Conservation (phyloP, 2,888 invertebrate genomes). For the Arge pagana region DNA sequence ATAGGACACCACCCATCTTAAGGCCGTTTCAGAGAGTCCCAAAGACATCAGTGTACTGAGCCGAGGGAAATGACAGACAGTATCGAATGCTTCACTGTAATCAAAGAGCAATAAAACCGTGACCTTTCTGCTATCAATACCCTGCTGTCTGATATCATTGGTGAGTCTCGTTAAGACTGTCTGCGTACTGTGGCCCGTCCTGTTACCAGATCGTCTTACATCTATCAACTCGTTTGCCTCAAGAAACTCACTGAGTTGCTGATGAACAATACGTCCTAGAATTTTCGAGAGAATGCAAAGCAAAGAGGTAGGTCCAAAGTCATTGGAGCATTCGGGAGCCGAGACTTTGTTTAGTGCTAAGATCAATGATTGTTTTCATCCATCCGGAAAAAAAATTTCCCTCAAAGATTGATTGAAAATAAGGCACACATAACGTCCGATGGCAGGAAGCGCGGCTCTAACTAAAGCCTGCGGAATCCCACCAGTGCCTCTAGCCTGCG, state of each 20-base stretch:
- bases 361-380: background rate
- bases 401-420: background rate
- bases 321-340: background rate
- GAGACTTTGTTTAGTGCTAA: background rate
- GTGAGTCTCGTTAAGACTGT: background rate
- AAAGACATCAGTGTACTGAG: background rate
- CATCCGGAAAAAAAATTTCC: background rate
- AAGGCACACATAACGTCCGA: background rate
- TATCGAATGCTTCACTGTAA: constrained; percentile 2
- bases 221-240: background rate
- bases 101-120: background rate
- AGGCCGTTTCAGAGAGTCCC: background rate
- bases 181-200: background rate
- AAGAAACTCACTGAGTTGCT: background rate
- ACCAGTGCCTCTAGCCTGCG: background rate
- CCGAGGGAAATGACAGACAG: background rate
- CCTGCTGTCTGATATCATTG: background rate
- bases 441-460: background rate
- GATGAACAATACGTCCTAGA: background rate
- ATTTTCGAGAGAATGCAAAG: background rate
- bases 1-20: background rate
- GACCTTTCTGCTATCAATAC: background rate
- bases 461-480: background rate
- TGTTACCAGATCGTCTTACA: background rate
- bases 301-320: background rate